Base-by-base conservation (phyloP, 2,113 vertebrate genomes). In the Sprattus sprattus region DNA sequence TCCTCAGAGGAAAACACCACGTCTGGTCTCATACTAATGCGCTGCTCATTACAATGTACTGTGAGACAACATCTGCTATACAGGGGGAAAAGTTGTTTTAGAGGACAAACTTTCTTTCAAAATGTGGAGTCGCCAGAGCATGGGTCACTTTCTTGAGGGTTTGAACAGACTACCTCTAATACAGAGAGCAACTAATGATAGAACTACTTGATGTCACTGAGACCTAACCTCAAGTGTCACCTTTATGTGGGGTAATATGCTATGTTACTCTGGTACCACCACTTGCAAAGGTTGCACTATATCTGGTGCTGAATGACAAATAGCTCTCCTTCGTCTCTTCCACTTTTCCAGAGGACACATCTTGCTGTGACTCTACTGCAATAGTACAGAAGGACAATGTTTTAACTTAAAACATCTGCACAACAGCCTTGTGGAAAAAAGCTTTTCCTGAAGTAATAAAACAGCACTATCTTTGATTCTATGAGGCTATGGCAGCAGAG, bases 261-360 rank as follows among this genome's bases (percentile, higher is more conserved):
- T 78, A 87, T 86, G 87, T 88, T 88, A 88, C 87, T 91, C 84
- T 57, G 84, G 88, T 81, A 22, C 81, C 71, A 83, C 85, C 85
- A 83, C 89, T 90, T 89, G 90, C 88, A 90, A 91, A 90, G 91
- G 91, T 91, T 91, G 90, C 90, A 87, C 89, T 89, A 89, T 83
- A 89, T 92, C 91, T 89, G 88, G 84, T 86, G 85, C 83, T 67
- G 81, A 88, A 91, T 90, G 86, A 91, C 89, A 90, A 91, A 92
- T 91, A 85, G 88, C 88, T 82, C 86, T 86, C 88, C 85, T 86
- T 87, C 86, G 4, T 84, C 81, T 83, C 83, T 80, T 85, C 82
- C 13, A 47, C 80, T 82, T 81, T 89, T 90, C 89, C 49, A 32
- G 89, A 86, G 91, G 86, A 87, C 84, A 82, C 67, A 47, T 80